Base-by-base conservation (phyloP, 2,797 vertebrate species). In the Scarus forsteni region DNA sequence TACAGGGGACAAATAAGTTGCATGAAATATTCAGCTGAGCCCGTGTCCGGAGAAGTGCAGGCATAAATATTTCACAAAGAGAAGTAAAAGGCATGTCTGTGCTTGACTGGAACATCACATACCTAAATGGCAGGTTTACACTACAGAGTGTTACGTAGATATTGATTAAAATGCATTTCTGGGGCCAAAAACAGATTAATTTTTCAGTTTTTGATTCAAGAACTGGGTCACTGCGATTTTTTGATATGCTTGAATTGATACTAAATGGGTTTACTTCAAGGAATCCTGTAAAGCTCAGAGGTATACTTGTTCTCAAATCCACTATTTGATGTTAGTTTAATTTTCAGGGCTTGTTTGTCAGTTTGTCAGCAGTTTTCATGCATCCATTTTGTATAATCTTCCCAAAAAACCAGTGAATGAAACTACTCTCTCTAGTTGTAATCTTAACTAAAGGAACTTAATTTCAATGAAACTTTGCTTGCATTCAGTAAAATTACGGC, bases 21-120 rank as follows among this genome's bases (percentile, higher is more conserved):
- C 81, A 92, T 92, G 59, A 92, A 93, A 94, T 90, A 92, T 92
- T 92, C 75, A 90, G 42, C 63, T 10, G 1, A 77, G 73, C 40
- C 60, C 60, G 46, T 82, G 83, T 87, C 85, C 67, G 12, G 67
- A 42, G 70, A 85, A 87, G 80, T 79, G 52, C 71, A 70, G 55
- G 16, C 48, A 75, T 92, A 46, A 84, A 93, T 92, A 72, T 88
- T 93, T 90, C 70, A 93, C 51, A 7, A 10, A 43, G 18, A 16
- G 18, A 74, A 67, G 73, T 84, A 72, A 34, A 45, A 78, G 74
- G 65, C 69, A 69, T 61, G 70, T 80, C 55, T 69, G 44, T 48
- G 62, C 75, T 86, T 66, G 60, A 39, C 63, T 64, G 49, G 51
- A 83, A 68, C 75, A 64, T 80, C 48, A 16, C 55, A 53, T 66